Conservation (phyloP, 2,797 vertebrate genomes). For the Anguilla anguilla region DNA sequence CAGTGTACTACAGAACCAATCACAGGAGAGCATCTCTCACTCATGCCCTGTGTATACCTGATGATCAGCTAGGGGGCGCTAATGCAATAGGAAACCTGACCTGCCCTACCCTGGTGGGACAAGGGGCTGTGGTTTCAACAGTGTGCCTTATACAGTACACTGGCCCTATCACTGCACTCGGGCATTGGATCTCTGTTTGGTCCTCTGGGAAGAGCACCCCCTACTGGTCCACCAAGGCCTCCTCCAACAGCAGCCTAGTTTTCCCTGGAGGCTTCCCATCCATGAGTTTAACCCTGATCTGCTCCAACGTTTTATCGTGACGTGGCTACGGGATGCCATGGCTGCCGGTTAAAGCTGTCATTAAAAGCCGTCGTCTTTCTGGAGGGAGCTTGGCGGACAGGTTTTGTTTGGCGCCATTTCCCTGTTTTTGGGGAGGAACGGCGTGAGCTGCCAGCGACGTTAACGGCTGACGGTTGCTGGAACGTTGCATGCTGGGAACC, state of each 20-base stretch:
- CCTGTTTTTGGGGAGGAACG: neutral
- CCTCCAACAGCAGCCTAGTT: neutral
- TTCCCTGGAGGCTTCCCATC: no score
- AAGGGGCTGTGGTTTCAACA: neutral
- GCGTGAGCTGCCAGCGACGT: neutral
- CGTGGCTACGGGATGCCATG: neutral
- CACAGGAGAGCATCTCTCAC: no score
- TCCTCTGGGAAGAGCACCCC: neutral
- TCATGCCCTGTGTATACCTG: no score
- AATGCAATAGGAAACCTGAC: no score
- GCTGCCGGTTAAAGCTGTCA: neutral
- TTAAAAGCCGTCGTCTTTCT: neutral
- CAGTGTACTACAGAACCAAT: no score
- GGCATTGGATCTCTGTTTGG: neutral
- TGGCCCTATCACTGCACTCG: neutral
- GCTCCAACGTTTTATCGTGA: neutral
- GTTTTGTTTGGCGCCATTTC: neutral
- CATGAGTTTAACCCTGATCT: neutral
- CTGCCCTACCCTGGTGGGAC: no score
- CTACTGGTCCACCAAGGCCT: neutral
- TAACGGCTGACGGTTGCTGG: neutral
- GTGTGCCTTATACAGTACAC: neutral
- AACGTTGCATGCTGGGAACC: neutral
- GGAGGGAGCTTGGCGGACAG: neutral
- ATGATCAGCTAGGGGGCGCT: no score